Percentiles rank a stretch among this genome's conserved stretches.
Evolutionary conservation across 2,888 invertebrate genomes (phyloP).

Genomic region (Zelleria hepariella): DNA sequence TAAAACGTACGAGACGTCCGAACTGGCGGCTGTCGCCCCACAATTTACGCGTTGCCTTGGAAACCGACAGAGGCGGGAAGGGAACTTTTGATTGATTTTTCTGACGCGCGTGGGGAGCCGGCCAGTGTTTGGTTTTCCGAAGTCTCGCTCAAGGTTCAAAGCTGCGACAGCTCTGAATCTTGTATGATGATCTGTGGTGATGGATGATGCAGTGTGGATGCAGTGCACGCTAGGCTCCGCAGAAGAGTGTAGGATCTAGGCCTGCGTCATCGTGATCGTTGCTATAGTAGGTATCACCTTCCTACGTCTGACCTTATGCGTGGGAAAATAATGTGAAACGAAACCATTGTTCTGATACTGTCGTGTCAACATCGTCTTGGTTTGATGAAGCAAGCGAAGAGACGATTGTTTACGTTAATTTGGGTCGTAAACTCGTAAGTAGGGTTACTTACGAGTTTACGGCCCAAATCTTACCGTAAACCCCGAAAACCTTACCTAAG

Average conservation of each 20-base stretch:
- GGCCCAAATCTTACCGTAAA: too few relatives aligned
- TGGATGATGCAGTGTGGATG: too few relatives aligned
- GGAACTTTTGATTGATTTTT: slow-evolving; percentile 68
- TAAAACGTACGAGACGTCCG: slow-evolving; percentile 18
- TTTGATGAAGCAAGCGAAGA: too few relatives aligned
- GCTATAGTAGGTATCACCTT: not conserved
- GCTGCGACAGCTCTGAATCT: too few relatives aligned
- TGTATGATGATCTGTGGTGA: too few relatives aligned
- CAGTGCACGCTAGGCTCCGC: too few relatives aligned
- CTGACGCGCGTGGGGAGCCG: slow-evolving; percentile 20
- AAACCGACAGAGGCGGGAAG: slow-evolving; percentile 57
- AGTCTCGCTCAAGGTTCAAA: too few relatives aligned
- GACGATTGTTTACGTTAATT: too few relatives aligned
- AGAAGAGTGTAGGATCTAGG: not conserved
- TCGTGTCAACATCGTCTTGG: not conserved
- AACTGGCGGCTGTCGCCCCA: slow-evolving; percentile 34
- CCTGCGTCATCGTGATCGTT: not conserved
- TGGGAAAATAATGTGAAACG: not conserved
- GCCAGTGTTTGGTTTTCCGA: slow-evolving; percentile 10
- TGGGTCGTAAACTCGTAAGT: too few relatives aligned
- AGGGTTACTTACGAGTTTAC: too few relatives aligned
- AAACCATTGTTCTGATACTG: not conserved
- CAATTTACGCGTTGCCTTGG: slow-evolving; percentile 69
- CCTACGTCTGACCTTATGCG: not conserved
- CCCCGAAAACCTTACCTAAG: too few relatives aligned